Evolutionary conservation across 2,113 vertebrate species (phyloP), one percentile per base, ranked within the genome.

Genomic region (Scomber scombrus): DNA sequence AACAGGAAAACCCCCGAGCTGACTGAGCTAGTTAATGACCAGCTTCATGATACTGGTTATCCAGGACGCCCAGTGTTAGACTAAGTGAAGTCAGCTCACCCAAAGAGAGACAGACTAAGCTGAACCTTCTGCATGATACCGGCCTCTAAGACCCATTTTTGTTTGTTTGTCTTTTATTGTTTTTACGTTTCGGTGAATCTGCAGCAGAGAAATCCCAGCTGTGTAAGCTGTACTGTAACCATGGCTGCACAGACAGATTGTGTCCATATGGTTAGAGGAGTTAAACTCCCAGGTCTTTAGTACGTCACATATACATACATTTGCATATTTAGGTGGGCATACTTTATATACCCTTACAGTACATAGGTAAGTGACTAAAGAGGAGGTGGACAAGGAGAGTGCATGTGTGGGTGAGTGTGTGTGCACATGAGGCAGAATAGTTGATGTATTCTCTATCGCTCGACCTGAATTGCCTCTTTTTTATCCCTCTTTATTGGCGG

Each of bases 391-490:
- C 43, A 19, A 3, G 45, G 1, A 5, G 5, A n/a, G 23, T 66
- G 10, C 2, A 3, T 31, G 49, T 71, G 50, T 51, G 23, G 23
- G 47, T 60, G 75, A 63, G 75, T 26, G 19, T 56, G 46, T 61
- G 54, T 49, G 51, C 65, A n/a, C 6, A 6, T 40, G 34, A 9
- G 34, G 34, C 8, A 40, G 34, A 6, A 40, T 40, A 51, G 18
- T 15, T 43, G 11, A 66, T 75, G 45, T 45, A 21, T 18, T 70
- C 67, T 15, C 40, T 72, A 43, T 16, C 18, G 14, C 0, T 3
- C 26, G 75, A 61, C 19, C 80, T 70, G 69, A 75, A 57, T 43
- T 16, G 68, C 14, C 45, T 76, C 26, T 56, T 10, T 31, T 51
- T 55, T 16, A 11, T 16, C 1, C 14, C 2, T 9, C 58, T 62